Evolutionary conservation across 2,888 invertebrate species (phyloP).

Genomic region (Lacanobia wlatinum): DNA sequence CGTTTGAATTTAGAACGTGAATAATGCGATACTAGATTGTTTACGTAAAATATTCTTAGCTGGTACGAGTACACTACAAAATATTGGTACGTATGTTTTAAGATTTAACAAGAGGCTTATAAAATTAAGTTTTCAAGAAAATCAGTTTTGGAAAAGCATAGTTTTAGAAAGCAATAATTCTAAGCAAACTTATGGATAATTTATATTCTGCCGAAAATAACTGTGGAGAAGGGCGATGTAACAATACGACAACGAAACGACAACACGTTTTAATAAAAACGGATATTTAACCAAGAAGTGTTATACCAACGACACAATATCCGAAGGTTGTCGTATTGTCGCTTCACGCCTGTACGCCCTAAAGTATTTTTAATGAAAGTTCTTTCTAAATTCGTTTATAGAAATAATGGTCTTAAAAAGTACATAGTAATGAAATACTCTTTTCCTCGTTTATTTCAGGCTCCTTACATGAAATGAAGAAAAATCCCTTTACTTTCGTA

Average conservation of each 20-base stretch:
- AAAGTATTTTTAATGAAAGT: background rate
- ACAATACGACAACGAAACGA: background rate
- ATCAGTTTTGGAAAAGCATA: background rate
- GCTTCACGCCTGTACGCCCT: background rate
- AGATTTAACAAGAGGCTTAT: background rate
- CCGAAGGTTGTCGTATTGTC: no score
- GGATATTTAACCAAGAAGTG: no score
- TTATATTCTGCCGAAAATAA: background rate
- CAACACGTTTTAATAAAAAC: no score
- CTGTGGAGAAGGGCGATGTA: background rate
- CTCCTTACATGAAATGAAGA: background rate
- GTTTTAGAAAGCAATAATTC: background rate
- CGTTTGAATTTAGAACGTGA: conserved; percentile 30
- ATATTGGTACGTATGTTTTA: background rate
- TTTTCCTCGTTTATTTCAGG: background rate
- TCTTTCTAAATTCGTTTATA: background rate
- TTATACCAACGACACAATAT: no score
- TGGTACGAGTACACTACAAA: background rate
- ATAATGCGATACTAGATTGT: background rate
- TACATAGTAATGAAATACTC: background rate
- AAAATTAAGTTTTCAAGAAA: background rate
- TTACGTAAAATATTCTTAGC: conserved; percentile 1
- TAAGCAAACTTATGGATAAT: no score
- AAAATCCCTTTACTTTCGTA: background rate
- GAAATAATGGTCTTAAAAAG: background rate